Evolutionary conservation across 1,140 invertebrate species (phyloP).

Genomic region (Steinernema khuongi): DNA sequence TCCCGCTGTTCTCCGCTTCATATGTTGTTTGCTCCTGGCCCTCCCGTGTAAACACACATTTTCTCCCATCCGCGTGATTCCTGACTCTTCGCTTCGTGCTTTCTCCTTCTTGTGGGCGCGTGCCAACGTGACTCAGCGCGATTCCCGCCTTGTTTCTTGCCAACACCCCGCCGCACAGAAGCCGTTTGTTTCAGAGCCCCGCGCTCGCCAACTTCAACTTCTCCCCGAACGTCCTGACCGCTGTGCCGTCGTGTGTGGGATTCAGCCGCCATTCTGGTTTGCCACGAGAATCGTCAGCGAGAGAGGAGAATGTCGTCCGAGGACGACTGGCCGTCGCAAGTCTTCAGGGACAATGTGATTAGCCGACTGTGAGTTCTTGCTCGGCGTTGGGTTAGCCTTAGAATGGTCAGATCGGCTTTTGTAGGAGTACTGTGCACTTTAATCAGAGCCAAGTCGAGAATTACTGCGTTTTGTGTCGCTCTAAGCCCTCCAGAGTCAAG

Average conservation of each 20-base stretch:
- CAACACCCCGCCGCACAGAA: not conserved
- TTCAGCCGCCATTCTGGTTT: not conserved
- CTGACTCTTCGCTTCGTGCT: too few relatives aligned
- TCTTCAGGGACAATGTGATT: slow-evolving; percentile 56
- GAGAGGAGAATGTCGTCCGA: slow-evolving; percentile 32
- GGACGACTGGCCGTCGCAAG: slow-evolving; percentile 58
- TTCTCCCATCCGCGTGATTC: not conserved
- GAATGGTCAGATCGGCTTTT: too few relatives aligned
- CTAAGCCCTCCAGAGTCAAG: too few relatives aligned
- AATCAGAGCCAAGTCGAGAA: too few relatives aligned
- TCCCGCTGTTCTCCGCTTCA: not conserved
- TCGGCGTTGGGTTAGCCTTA: slow-evolving; percentile 3
- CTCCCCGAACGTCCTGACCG: not conserved
- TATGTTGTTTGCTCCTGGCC: not conserved
- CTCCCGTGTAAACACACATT: too few relatives aligned
- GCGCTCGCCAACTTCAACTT: not conserved
- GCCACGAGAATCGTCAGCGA: not conserved
- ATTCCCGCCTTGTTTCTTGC: too few relatives aligned
- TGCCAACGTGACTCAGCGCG: too few relatives aligned
- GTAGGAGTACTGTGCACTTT: too few relatives aligned
- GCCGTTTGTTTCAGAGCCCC: not conserved
- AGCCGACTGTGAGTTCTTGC: slow-evolving; percentile 51
- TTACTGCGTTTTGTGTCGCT: too few relatives aligned
- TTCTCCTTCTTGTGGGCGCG: too few relatives aligned
- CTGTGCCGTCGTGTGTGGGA: not conserved